Conservation (phyloP, 2,888 invertebrate species). For the Aleiodes alternator region DNA sequence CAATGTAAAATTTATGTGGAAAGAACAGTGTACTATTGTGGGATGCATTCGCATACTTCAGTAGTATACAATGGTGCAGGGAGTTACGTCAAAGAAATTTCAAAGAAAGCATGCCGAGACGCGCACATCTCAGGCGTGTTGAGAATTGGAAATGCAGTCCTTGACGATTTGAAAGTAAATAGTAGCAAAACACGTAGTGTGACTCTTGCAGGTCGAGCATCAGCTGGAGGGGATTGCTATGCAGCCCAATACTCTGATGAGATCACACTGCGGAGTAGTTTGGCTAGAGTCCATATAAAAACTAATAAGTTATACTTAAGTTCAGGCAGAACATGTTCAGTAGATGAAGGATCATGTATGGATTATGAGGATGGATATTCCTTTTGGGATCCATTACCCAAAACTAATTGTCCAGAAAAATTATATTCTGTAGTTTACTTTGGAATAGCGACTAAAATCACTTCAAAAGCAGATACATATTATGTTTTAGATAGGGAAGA, state of each 20-base stretch:
- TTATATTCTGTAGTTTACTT: constrained; percentile 45
- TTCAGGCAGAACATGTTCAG: constrained; percentile 35
- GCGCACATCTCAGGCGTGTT: too few relatives aligned
- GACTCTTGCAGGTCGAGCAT: constrained; percentile 31
- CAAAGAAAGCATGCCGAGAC: too few relatives aligned
- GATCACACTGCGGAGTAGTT: constrained; percentile 39
- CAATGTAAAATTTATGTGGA: too few relatives aligned
- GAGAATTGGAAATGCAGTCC: not conserved
- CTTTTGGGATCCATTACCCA: constrained; percentile 19
- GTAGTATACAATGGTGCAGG: too few relatives aligned
- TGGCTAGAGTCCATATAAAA: constrained; percentile 33
- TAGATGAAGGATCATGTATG: constrained; percentile 32
- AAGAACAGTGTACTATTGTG: too few relatives aligned
- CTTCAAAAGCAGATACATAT: not conserved
- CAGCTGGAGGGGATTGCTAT: constrained; percentile 30
- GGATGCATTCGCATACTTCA: too few relatives aligned
- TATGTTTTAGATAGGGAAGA: constrained; percentile 34
- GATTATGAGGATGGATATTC: constrained; percentile 47
- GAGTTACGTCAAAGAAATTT: too few relatives aligned
- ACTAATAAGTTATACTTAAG: constrained; percentile 41
- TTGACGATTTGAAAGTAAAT: constrained; percentile 22
- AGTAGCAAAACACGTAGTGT: constrained; percentile 29
- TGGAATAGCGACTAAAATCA: constrained; percentile 25
- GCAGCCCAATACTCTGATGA: constrained; percentile 46
- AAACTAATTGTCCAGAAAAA: constrained; percentile 40